Conservation (phyloP, 2,113 vertebrate genomes). For the Nymphicus hollandicus region DNA sequence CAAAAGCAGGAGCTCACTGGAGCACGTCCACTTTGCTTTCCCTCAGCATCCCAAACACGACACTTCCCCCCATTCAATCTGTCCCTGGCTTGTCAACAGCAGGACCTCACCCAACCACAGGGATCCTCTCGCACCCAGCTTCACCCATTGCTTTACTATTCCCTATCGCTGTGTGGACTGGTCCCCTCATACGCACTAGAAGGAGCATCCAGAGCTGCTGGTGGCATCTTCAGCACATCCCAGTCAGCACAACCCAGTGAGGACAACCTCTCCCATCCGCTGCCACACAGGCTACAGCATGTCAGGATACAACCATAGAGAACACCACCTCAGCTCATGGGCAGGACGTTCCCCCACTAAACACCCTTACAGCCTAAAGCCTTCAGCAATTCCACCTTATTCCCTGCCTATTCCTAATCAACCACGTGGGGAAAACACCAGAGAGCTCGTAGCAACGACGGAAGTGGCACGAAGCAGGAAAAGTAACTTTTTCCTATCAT, state of each 20-base stretch:
- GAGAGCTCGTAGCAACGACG: not conserved
- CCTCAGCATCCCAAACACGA: not conserved
- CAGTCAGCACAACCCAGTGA: not conserved
- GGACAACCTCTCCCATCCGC: not conserved
- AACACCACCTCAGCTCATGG: not conserved
- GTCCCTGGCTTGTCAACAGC: not conserved
- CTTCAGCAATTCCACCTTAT: not conserved
- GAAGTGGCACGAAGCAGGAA: not conserved
- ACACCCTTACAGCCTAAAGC: not conserved
- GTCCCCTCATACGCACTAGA: not conserved
- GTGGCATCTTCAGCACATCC: not conserved
- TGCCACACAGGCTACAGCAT: not conserved
- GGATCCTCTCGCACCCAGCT: not conserved
- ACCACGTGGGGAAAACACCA: not conserved
- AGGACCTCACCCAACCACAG: not conserved
- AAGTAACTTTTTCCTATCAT: not conserved
- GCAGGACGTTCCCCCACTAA: not conserved
- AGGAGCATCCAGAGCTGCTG: not conserved
- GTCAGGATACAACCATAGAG: rapidly evolving
- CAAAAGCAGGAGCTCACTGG: not conserved
- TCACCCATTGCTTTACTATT: not conserved
- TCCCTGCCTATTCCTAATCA: not conserved
- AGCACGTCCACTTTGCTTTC: not conserved
- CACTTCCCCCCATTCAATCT: not conserved
- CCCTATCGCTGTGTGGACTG: not conserved